These are phyloP conservation scores for Nettapus auritus DNA, from an alignment of 2,113 vertebrate species.

Conservation along the genomic window DNA sequence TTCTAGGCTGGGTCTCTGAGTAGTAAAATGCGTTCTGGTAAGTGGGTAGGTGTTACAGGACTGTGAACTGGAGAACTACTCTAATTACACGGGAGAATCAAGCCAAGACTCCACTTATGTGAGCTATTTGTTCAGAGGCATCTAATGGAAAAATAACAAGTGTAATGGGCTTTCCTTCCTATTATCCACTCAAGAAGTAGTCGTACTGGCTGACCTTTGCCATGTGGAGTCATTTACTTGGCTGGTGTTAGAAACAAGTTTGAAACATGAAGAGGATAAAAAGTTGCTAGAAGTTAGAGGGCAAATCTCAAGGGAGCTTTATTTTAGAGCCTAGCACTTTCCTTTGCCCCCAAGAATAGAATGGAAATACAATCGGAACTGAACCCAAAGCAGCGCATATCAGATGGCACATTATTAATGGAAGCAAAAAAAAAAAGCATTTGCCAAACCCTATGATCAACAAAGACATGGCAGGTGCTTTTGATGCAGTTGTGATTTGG, in stretches of 20 bases:
- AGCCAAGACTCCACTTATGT: neutral
- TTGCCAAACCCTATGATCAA: neutral
- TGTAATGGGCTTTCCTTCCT: neutral
- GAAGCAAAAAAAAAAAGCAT: neutral
- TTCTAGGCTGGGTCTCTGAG: neutral
- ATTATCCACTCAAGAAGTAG: neutral
- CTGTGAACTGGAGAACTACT: neutral
- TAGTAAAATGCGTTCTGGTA: neutral
- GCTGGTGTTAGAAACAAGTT: neutral
- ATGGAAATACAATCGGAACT: neutral
- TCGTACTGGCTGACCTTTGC: neutral
- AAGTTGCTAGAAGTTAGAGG: neutral
- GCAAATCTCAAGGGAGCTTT: neutral
- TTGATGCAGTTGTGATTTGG: neutral
- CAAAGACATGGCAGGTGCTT: neutral
- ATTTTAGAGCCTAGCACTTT: neutral
- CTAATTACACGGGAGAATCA: constrained; percentile 6
- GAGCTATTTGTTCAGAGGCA: neutral
- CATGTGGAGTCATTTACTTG: neutral
- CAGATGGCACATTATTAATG: neutral
- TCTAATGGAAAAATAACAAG: constrained; percentile 1
- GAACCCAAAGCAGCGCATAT: neutral
- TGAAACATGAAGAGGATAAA: neutral
- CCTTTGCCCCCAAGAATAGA: neutral
- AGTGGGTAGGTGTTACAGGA: neutral